phyloP scores from a whole-genome alignment of 1,140 invertebrate genomes.

The Homalodisca vitripennis region DNA sequence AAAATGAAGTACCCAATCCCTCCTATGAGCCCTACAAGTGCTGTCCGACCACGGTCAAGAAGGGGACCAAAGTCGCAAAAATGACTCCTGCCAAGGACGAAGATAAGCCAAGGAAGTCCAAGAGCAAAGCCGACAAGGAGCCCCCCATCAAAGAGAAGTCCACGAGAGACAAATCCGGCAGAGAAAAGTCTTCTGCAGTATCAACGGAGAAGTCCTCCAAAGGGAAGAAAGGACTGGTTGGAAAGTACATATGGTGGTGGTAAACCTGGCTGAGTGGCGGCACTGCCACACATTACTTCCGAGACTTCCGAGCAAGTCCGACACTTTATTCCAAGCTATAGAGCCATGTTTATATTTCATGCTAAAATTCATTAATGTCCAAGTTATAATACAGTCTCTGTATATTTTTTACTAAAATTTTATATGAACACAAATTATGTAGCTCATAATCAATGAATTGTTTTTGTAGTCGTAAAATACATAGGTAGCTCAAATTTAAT shows the following conservation, averaged over 20 bases:
- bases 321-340: neutral
- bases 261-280: constrained; percentile 45
- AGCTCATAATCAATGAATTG: too few relatives aligned
- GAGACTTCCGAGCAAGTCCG: neutral
- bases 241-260: constrained; percentile 70
- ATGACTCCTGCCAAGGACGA: constrained; percentile 26
- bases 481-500: too few relatives aligned
- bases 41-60: constrained; percentile 79
- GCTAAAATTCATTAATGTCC: too few relatives aligned
- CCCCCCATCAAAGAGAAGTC: too few relatives aligned
- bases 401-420: too few relatives aligned
- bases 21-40: constrained; percentile 86
- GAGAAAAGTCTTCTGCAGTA: constrained; percentile 24
- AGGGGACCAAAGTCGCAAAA: constrained; percentile 63
- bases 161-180: constrained; percentile 41
- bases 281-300: neutral
- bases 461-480: too few relatives aligned
- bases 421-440: too few relatives aligned
- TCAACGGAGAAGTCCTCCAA: constrained; percentile 55
- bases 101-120: constrained; percentile 22
- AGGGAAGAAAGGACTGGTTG: constrained; percentile 76
- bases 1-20: constrained; percentile 70
- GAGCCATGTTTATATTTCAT: too few relatives aligned
- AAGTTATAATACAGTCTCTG: too few relatives aligned
- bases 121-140: constrained; percentile 27